phyloP scores from a whole-genome alignment of 2,797 vertebrate genomes.

The Gymnopithys bicolor region DNA sequence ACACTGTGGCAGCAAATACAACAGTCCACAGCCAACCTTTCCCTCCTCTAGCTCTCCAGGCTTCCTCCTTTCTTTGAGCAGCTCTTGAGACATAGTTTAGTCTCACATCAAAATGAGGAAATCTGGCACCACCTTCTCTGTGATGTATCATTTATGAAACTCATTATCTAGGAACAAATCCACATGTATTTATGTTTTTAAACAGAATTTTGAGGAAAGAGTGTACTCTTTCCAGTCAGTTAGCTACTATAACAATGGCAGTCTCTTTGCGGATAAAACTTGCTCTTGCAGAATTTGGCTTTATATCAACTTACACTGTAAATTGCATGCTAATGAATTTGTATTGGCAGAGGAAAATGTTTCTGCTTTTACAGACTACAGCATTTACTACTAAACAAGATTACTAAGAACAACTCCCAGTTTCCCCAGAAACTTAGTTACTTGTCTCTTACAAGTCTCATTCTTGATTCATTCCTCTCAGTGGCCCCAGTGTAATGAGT shows the following conservation, averaged over 20 bases:
- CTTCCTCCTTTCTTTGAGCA: not conserved
- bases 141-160: not conserved
- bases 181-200: not conserved
- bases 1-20: accelerated
- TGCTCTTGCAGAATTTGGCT: slow-evolving; percentile 33
- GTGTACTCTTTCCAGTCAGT: not conserved
- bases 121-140: not conserved
- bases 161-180: not conserved
- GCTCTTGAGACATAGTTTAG: not conserved
- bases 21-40: not conserved
- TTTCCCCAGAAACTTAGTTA: slow-evolving; percentile 65
- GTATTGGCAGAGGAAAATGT: slow-evolving; percentile 50
- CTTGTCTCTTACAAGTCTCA: slow-evolving; percentile 33
- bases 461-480: slow-evolving; percentile 31
- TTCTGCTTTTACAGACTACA: slow-evolving; percentile 39
- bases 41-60: not conserved
- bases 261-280: slow-evolving; percentile 55
- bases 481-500: not conserved
- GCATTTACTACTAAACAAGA: slow-evolving; percentile 58
- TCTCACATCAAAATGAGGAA: not conserved
- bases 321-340: slow-evolving; percentile 69
- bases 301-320: slow-evolving; percentile 51
- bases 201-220: not conserved
- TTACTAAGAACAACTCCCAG: slow-evolving; percentile 66
- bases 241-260: not conserved